Percentiles rank a stretch among this genome's conserved stretches.
These are phyloP conservation scores for Synodontis membranacea DNA, from an alignment of 2,113 vertebrate species.

Conservation along the genomic window DNA sequence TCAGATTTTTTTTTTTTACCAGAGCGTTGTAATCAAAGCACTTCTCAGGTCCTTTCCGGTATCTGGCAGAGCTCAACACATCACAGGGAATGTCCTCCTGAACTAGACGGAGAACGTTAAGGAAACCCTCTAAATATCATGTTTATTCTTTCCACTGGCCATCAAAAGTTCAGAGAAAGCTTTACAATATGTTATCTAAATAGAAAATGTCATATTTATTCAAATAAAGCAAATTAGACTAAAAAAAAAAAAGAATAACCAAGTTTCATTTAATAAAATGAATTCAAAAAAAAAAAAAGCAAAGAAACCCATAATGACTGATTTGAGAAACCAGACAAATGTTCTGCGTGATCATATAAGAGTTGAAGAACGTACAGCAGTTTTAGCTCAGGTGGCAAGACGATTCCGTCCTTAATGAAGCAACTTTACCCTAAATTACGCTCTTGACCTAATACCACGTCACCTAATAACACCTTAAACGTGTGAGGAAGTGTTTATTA, in stretches of 20 bases:
- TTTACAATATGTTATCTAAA: background rate
- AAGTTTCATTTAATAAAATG: background rate
- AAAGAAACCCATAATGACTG: background rate
- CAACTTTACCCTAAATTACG: background rate
- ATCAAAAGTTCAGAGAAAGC: background rate
- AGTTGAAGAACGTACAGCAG: background rate
- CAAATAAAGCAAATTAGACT: background rate
- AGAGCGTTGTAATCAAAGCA: constrained; percentile 96
- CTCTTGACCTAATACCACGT: background rate
- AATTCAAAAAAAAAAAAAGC: background rate
- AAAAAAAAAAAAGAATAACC: background rate
- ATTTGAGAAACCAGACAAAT: background rate
- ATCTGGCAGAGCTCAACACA: constrained; percentile 86
- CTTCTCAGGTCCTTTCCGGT: constrained; percentile 90
- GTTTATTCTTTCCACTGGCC: background rate
- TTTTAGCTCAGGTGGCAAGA: background rate
- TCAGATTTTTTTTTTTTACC: constrained; percentile 76
- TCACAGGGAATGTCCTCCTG: constrained; percentile 94
- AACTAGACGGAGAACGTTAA: constrained; percentile 68
- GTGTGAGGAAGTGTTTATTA: background rate
- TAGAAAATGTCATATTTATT: background rate
- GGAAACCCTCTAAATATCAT: constrained; percentile 6
- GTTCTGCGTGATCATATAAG: background rate
- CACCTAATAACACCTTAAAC: background rate
- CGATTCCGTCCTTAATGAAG: background rate